Evolutionary conservation across 1,140 invertebrate species (phyloP).

Genomic region (Calliphora vicina): DNA sequence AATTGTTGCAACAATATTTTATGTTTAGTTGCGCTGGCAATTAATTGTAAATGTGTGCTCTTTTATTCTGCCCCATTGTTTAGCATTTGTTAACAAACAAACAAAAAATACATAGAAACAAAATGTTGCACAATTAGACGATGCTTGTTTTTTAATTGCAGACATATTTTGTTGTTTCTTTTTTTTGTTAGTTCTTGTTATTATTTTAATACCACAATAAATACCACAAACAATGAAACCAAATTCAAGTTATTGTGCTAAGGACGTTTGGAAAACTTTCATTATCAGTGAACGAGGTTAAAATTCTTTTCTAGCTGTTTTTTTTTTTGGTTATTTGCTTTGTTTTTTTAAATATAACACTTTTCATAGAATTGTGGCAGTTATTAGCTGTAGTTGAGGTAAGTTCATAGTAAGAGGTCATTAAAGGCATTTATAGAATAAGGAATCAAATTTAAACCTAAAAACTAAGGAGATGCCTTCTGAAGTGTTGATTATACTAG

Average conservation of each 20-base stretch:
- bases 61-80: slow-evolving; percentile 39
- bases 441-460: too few species aligned
- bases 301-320: neutral
- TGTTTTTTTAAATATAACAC: neutral
- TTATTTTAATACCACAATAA: slow-evolving; percentile 1
- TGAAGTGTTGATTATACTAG: too few species aligned
- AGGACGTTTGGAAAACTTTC: slow-evolving; percentile 2
- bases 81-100: slow-evolving; percentile 30
- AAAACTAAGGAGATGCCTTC: too few species aligned
- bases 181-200: slow-evolving; percentile 4
- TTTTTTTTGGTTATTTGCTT: too few species aligned
- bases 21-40: slow-evolving; percentile 43
- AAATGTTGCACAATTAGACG: slow-evolving; percentile 21
- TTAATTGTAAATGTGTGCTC: slow-evolving; percentile 41
- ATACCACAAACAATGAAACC: neutral
- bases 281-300: slow-evolving; percentile 1
- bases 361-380: neutral
- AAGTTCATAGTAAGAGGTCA: neutral
- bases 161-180: neutral
- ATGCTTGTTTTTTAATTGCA: neutral
- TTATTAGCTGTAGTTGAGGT: neutral
- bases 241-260: neutral
- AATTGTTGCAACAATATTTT: slow-evolving; percentile 41
- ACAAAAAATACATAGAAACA: neutral
- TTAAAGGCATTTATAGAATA: too few species aligned